These are phyloP conservation scores for Coptodon rendalli DNA, from an alignment of 2,113 vertebrate genomes.

Conservation along the genomic window DNA sequence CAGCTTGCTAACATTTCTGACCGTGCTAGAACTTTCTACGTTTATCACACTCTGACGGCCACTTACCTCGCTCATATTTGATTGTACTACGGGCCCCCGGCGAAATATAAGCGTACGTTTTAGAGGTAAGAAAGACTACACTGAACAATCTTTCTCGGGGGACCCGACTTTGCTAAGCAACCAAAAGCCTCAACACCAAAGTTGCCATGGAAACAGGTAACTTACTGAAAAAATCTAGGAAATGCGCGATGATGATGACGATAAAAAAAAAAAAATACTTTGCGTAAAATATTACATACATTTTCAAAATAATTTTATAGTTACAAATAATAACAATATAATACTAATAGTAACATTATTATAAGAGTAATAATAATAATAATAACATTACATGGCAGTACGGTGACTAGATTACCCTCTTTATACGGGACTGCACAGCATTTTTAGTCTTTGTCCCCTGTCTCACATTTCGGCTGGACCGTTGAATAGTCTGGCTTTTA, in stretches of 20 bases:
- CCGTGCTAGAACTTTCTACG: background rate
- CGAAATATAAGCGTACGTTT: background rate
- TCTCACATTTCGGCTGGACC: background rate
- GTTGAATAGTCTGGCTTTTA: background rate
- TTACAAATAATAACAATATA: background rate
- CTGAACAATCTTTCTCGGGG: background rate
- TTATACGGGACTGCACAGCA: background rate
- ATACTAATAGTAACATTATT: background rate
- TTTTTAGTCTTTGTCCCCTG: background rate
- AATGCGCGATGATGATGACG: background rate
- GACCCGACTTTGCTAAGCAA: background rate
- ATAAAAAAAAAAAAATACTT: background rate
- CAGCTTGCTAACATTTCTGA: background rate
- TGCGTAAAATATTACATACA: background rate
- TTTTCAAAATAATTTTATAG: background rate
- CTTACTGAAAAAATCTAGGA: background rate
- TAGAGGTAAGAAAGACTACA: background rate
- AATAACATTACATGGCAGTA: background rate
- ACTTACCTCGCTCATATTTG: background rate
- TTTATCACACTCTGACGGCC: background rate
- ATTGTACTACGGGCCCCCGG: background rate
- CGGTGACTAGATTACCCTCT: fast-evolving
- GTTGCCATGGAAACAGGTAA: constrained; percentile 25
- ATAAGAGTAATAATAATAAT: background rate
- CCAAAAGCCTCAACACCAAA: background rate